Evolutionary conservation across 2,888 invertebrate species (phyloP), one percentile per base, ranked within the genome.

Genomic region (Smittia sp.): DNA sequence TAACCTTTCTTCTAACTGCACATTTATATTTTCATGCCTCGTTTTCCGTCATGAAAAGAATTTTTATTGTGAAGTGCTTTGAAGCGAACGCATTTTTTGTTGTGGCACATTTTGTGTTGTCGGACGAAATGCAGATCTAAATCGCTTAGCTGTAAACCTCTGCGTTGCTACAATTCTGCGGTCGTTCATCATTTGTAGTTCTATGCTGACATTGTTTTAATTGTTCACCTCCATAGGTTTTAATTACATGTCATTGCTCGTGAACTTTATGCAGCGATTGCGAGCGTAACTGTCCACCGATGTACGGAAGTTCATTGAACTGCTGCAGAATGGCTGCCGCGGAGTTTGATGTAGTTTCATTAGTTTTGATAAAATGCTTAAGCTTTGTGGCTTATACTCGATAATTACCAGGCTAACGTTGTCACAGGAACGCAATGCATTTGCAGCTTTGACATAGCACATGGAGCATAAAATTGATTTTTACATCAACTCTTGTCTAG

Each of bases 241-340:
- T 46, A 46, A 46, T 46, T 46, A 46, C 46, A 46, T 3, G n/a
- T 46, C 15, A n/a, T 46, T 46, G 46, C n/a, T 46, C 11, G 15
- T 46, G 46, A 46, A 46, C 46, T 46, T 46, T 46, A 15, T 46
- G 38, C 11, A 46, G 2, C n/a, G 46, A 6, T n/a, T 11, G 46
- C 15, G 11, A 11, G 38, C 11, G 38, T 38, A 9, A 38, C 11
- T 46, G 11, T 46, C 4, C 46, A 46, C 2, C 15, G 11, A n/a
- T 11, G 32, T 32, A 13, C 11, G 69, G 27, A 69, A 69, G 69
- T 69, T 69, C 69, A 69, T 54, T 52, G 54, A 69, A 46, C 69
- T 13, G 7, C 11, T 54, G 27, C 18, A 9, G 32, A 32, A 32
- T 32, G 32, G n/a, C n/a, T n/a, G n/a, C n/a, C n/a, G n/a, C n/a